Base-by-base conservation (phyloP, 2,797 vertebrate genomes). In the Phylloscopus collybita region DNA sequence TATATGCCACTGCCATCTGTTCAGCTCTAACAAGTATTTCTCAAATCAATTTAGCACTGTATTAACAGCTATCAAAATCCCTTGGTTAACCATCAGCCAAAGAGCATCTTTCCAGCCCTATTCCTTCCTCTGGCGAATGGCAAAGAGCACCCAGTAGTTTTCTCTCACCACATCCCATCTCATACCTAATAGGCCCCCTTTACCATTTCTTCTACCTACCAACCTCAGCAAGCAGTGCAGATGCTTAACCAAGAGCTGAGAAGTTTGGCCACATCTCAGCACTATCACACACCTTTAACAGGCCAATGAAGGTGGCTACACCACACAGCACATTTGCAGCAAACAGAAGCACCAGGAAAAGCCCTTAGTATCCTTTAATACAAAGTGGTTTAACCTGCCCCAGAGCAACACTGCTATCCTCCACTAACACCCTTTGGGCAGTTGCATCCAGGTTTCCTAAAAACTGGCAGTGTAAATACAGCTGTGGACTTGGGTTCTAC, bases 391-490 rank as follows among this genome's bases (percentile, higher is more conserved):
- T 88, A 94, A 80, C 74, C 67, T 85, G 79, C 71, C 92, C 66
- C 61, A 72, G 57, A 94, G 92, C 75, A 85, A 32, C 75, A 80
- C 30, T 51, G 12, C n/a, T 82, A n/a, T 80, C 88, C 78, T 87
- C 74, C 73, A 59, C 53, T 80, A 61, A 57, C 10, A 50, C 42
- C 72, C 86, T 69, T 51, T 29, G 27, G 71, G 45, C 60, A 90
- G 50, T 40, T 85, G 27, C 47, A 57, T 65, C 22, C 57, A 62
- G 21, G 54, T 80, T 87, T 94, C 71, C 74, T 76, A 13, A 92
- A 88, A 95, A 69, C 38, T 45, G 27, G 27, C 42, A 87, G 18
- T 18, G 11, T 94, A 95, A 95, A 96, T 85, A 94, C 80, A 93
- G 93, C 78, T 89, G 91, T 66, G 59, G 80, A 91, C 60, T 90